phyloP scores from a whole-genome alignment of 2,888 invertebrate species.

The Masnerella sp. region DNA sequence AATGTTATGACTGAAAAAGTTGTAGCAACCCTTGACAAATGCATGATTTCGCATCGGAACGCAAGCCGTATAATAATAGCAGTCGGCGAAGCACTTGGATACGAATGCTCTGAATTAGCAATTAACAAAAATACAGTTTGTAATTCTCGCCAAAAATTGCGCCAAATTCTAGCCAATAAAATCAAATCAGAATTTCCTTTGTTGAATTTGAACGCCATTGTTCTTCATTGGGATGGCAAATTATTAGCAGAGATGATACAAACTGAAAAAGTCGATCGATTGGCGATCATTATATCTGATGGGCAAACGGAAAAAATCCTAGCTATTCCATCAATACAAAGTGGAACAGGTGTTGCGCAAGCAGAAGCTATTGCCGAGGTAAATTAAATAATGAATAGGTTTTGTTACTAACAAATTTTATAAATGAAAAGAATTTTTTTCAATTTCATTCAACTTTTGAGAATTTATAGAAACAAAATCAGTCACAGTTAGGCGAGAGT shows the following conservation, averaged over 20 bases:
- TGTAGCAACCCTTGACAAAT: slow-evolving; percentile 56
- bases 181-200: slow-evolving; percentile 33
- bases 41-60: slow-evolving; percentile 50
- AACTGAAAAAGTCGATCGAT: slow-evolving; percentile 1
- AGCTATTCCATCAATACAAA: neutral
- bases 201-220: slow-evolving; percentile 17
- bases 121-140: slow-evolving; percentile 46
- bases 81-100: slow-evolving; percentile 43
- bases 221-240: slow-evolving; percentile 34
- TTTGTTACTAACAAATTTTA: neutral
- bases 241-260: neutral
- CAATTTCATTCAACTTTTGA: too few species aligned
- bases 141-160: slow-evolving; percentile 43
- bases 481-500: too few species aligned
- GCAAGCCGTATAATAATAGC: slow-evolving; percentile 40
- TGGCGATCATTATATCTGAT: slow-evolving; percentile 1
- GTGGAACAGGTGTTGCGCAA: neutral
- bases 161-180: slow-evolving; percentile 29
- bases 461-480: too few species aligned
- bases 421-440: too few species aligned
- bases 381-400: neutral
- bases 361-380: slow-evolving; percentile 6
- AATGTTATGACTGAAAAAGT: slow-evolving; percentile 57
- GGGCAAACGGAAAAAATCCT: slow-evolving; percentile 6
- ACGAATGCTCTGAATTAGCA: slow-evolving; percentile 31